Evolutionary conservation across 2,797 vertebrate species (phyloP), one percentile per base, ranked within the genome.

Genomic region (Megalops cyprinoides): DNA sequence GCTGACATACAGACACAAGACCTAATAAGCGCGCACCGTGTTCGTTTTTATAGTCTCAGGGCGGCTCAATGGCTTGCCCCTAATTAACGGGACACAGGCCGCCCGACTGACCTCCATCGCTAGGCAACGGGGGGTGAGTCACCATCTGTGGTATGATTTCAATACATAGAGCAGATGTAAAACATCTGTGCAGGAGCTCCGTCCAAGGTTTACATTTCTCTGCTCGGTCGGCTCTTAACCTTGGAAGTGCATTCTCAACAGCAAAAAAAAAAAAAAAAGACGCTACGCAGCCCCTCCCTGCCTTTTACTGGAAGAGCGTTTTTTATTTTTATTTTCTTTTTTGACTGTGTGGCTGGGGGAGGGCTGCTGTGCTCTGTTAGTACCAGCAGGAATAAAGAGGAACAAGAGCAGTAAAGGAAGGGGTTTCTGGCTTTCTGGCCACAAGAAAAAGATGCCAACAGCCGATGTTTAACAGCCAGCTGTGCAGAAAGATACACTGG

Each of bases 141-240:
- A 78, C 82, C 83, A 84, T 85, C 82, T 81, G 80, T 76, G 84
- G 85, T 85, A 87, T 87, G 81, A 86, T 74, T 83, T 87, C 80
- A 82, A 78, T 81, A 83, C 80, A 87, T 25, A 56, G 42, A 71
- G 76, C 89, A 91, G 86, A 88, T 89, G 87, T 86, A 82, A 74
- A 73, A 80, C 89, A 90, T 84, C 86, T 89, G 90, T 84, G 83
- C 58, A 81, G 53, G 46, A 76, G 78, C 74, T 74, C 60, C 23
- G 51, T 44, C 77, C 62, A 82, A 83, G 79, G 80, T 82, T 79
- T 81, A 83, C 76, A 84, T 74, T 82, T 80, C 60, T 82, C 76
- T 28, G 79, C 28, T 74, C 39, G 5, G 49, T 44, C 48, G 23
- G 6, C 56, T 58, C 71, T 76, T 76, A 79, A 73, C 55, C 71